phyloP scores from a whole-genome alignment of 2,113 vertebrate genomes.

The Leucoraja erinaceus region DNA sequence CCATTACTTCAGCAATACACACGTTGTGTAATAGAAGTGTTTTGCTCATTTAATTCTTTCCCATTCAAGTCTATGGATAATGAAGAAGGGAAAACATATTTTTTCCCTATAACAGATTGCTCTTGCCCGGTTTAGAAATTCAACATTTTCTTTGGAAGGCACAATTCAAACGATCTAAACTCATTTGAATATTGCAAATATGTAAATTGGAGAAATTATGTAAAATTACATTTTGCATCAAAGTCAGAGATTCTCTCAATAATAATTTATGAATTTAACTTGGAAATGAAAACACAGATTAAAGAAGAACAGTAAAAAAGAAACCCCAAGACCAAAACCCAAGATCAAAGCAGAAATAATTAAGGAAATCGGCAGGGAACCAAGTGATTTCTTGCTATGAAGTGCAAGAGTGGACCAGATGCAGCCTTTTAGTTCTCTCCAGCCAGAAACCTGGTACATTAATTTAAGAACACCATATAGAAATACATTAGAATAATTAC shows the following conservation, averaged over 20 bases:
- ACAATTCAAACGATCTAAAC: background rate
- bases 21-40: background rate
- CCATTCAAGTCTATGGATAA: background rate
- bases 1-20: too few relatives aligned
- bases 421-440: background rate
- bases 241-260: background rate
- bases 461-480: background rate
- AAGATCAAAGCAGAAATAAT: background rate
- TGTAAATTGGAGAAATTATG: background rate
- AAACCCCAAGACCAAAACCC: background rate
- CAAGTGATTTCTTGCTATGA: background rate
- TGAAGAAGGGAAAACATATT: background rate
- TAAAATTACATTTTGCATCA: background rate
- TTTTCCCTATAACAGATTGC: background rate
- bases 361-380: background rate
- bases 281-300: background rate
- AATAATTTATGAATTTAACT: background rate
- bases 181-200: background rate
- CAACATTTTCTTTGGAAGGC: background rate
- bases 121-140: background rate
- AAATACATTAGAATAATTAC: background rate
- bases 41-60: background rate
- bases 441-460: background rate
- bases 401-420: background rate
- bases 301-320: background rate